Evolutionary conservation across 2,888 invertebrate species (phyloP).

Genomic region (Biston betularia): DNA sequence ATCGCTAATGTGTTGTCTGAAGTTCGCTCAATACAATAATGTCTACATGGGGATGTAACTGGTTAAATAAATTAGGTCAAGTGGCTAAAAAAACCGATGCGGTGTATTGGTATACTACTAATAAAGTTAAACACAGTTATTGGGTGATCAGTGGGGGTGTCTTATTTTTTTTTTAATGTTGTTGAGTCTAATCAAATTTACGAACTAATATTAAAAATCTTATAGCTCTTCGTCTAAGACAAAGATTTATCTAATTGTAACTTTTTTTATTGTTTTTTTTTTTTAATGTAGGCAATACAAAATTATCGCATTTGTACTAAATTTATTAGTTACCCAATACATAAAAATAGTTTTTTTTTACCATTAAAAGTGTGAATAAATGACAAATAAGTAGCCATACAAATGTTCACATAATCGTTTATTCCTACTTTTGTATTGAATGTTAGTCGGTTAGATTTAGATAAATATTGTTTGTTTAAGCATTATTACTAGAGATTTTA

Average conservation of each 20-base stretch:
- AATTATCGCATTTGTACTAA: neutral
- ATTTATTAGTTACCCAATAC: neutral
- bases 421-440: constrained; percentile 18
- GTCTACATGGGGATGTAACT: neutral
- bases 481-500: constrained; percentile 21
- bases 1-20: neutral
- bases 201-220: no score
- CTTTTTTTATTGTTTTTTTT: neutral
- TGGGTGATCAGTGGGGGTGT: neutral
- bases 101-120: neutral
- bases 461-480: constrained; percentile 7
- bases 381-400: neutral
- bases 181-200: no score
- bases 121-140: neutral
- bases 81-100: no score
- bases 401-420: neutral
- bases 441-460: constrained; percentile 1
- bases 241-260: neutral
- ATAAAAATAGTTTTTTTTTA: neutral
- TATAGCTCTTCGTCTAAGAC: neutral
- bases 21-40: neutral
- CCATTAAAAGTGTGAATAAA: neutral
- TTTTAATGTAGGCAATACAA: neutral
- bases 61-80: no score
- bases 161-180: no score